Conservation (phyloP, 1,140 invertebrate species). For the Eupeodes corollae region DNA sequence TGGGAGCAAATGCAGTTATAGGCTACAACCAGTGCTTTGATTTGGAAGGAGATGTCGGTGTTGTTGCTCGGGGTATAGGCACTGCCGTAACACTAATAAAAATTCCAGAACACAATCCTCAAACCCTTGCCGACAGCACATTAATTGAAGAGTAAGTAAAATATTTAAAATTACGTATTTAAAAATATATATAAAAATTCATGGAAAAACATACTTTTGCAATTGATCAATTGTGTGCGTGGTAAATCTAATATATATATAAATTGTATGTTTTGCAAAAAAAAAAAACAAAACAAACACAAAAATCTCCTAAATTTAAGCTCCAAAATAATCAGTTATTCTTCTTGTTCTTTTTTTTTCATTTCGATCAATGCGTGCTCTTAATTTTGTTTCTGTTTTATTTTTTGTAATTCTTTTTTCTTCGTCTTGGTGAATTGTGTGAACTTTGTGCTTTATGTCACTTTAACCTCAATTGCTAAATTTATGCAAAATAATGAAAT, state of each 20-base stretch:
- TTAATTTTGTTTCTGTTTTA: background rate
- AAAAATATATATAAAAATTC: constrained; percentile 7
- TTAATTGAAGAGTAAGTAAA: constrained; percentile 52
- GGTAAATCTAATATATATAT: too few relatives aligned
- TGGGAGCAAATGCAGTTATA: constrained; percentile 91
- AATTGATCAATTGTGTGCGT: too few relatives aligned
- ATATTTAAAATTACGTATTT: background rate
- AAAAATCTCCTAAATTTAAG: too few relatives aligned
- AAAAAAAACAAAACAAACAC: too few relatives aligned
- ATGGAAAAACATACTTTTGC: too few relatives aligned
- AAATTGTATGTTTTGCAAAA: too few relatives aligned
- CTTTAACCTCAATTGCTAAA: background rate
- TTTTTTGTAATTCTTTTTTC: background rate
- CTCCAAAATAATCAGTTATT: too few relatives aligned
- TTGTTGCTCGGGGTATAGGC: constrained; percentile 86
- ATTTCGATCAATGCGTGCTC: too few relatives aligned
- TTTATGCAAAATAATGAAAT: background rate
- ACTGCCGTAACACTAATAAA: constrained; percentile 70
- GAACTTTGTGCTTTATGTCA: background rate
- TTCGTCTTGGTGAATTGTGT: background rate
- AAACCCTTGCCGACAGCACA: constrained; percentile 33
- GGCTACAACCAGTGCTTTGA: constrained; percentile 94
- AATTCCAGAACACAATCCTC: constrained; percentile 38
- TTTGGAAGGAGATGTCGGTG: constrained; percentile 91
- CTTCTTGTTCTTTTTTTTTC: too few relatives aligned